These are phyloP conservation scores for Argopecten irradians DNA, from an alignment of 1,140 invertebrate genomes.

Conservation along the genomic window DNA sequence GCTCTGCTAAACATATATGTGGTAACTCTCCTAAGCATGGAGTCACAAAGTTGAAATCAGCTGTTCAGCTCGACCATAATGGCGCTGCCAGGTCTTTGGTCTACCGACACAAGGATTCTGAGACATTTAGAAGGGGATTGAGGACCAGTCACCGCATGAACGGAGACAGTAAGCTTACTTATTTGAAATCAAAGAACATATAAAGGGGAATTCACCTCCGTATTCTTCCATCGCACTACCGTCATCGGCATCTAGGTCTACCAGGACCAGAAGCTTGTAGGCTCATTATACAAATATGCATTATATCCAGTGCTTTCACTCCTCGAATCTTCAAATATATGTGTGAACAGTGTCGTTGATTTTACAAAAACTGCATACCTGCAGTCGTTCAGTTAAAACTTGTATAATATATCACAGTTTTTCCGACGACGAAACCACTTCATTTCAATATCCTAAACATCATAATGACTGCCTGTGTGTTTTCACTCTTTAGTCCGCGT, in stretches of 20 bases:
- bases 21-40: constrained; percentile 14
- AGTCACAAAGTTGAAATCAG: constrained; percentile 17
- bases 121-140: neutral
- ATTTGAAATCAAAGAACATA: neutral
- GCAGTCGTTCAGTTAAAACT: neutral
- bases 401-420: neutral
- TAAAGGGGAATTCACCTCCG: neutral
- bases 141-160: neutral
- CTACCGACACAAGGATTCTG: neutral
- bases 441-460: constrained; percentile 22
- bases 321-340: neutral
- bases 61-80: neutral
- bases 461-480: neutral
- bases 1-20: neutral
- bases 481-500: neutral
- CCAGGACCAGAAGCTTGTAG: neutral
- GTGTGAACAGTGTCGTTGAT: neutral
- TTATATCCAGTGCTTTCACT: neutral
- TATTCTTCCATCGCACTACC: neutral
- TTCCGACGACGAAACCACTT: neutral
- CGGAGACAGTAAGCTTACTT: neutral
- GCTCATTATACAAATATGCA: neutral
- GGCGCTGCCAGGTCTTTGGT: neutral
- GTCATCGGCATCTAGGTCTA: neutral
- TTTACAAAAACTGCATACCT: neutral